These are phyloP conservation scores for Panagrolaimus sp. DNA, from an alignment of 1,140 invertebrate species.

Conservation along the genomic window DNA sequence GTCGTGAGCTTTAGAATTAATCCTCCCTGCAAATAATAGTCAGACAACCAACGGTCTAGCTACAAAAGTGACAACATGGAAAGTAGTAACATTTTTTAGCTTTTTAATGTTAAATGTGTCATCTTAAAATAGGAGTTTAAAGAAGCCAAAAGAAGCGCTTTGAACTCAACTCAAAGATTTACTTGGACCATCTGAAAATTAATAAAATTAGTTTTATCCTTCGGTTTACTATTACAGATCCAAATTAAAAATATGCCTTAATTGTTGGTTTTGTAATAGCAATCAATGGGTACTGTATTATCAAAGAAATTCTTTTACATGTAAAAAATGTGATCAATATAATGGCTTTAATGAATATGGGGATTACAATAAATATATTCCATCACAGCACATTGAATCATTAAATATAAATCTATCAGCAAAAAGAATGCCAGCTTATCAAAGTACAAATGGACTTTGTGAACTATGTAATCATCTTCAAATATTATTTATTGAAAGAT, in stretches of 20 bases:
- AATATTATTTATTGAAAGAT: neutral
- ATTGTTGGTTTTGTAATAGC: conserved; percentile 37
- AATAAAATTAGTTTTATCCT: too few relatives aligned
- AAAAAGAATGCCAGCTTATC: neutral
- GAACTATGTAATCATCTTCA: conserved; percentile 12
- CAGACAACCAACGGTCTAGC: too few relatives aligned
- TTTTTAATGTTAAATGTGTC: too few relatives aligned
- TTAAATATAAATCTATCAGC: neutral
- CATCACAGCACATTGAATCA: neutral
- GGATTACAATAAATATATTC: conserved; percentile 18
- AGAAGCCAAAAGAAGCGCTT: too few relatives aligned
- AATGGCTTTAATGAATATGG: conserved; percentile 34
- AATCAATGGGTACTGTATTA: conserved; percentile 18
- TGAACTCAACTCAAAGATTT: too few relatives aligned
- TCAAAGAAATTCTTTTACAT: conserved; percentile 22
- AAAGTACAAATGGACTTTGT: conserved; percentile 14
- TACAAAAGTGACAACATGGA: too few relatives aligned
- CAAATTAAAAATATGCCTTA: conserved; percentile 23
- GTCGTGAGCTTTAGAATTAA: too few relatives aligned
- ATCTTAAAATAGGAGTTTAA: too few relatives aligned
- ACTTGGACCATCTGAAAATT: too few relatives aligned
- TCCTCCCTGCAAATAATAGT: too few relatives aligned
- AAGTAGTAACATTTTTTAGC: too few relatives aligned
- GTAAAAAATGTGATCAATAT: conserved; percentile 30
- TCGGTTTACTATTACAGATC: too few relatives aligned